Percentiles rank a stretch among this genome's conserved stretches.
phyloP scores from a whole-genome alignment of 2,797 vertebrate species.

The Typhlichthys eigenmanni region DNA sequence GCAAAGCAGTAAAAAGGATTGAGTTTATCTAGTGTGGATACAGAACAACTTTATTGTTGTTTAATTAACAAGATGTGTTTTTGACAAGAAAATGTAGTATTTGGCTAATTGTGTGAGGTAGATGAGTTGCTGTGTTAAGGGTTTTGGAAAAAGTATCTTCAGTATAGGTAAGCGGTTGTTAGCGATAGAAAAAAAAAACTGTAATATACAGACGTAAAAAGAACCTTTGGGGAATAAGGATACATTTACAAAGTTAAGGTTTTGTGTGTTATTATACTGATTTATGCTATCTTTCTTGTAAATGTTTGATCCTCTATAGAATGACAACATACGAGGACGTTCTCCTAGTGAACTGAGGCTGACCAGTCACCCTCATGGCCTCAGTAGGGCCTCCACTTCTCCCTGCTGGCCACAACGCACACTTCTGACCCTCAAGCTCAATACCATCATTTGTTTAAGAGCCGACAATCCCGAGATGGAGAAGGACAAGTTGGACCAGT shows the following conservation, averaged over 20 bases:
- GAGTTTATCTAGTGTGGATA: too few species aligned
- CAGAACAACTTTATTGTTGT: too few species aligned
- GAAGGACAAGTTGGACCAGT: conserved; percentile 9
- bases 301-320: conserved; percentile 52
- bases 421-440: not conserved
- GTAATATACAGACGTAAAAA: too few species aligned
- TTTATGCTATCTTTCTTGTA: not conserved
- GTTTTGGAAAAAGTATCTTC: too few species aligned
- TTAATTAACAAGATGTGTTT: too few species aligned
- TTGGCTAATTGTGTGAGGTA: too few species aligned
- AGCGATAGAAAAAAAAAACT: too few species aligned
- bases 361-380: conserved; percentile 19
- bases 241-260: not conserved
- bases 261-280: not conserved
- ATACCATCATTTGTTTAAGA: conserved; percentile 21
- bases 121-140: too few species aligned
- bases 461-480: conserved; percentile 1
- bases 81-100: too few species aligned
- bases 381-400: conserved; percentile 10
- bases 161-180: too few species aligned
- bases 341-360: conserved; percentile 76
- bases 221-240: not conserved
- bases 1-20: too few species aligned
- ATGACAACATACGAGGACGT: conserved; percentile 81
- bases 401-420: conserved; percentile 57